Evolutionary conservation across 2,113 vertebrate genomes (phyloP).

Genomic region (Pelecanoides urinatrix): DNA sequence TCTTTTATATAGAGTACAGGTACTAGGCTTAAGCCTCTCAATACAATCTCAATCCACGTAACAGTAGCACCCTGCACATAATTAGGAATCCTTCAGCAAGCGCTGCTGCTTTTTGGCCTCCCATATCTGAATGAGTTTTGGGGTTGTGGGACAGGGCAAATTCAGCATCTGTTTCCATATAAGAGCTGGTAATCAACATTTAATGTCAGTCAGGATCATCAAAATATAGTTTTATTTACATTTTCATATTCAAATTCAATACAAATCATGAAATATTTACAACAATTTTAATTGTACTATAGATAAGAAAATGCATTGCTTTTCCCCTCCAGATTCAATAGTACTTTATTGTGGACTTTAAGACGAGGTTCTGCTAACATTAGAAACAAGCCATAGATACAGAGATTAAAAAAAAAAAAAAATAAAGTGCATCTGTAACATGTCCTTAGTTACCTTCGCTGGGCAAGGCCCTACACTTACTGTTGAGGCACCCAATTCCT

Average conservation of each 20-base stretch:
- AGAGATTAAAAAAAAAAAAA: constrained; percentile 67
- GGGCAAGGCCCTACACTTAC: constrained; percentile 60
- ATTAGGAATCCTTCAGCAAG: neutral
- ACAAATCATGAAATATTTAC: constrained; percentile 80
- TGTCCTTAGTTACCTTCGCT: constrained; percentile 62
- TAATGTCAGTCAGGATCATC: constrained; percentile 32
- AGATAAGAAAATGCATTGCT: constrained; percentile 62
- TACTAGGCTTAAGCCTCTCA: neutral
- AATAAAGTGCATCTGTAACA: constrained; percentile 80
- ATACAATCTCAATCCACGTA: neutral
- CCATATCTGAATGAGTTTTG: neutral
- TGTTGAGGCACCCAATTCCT: constrained; percentile 59
- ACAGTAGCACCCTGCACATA: neutral
- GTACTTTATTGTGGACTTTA: constrained; percentile 41
- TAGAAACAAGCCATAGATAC: constrained; percentile 63
- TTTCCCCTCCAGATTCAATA: constrained; percentile 55
- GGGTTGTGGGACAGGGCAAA: neutral
- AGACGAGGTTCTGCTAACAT: constrained; percentile 52
- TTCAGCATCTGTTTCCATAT: neutral
- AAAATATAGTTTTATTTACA: constrained; percentile 82
- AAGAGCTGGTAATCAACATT: neutral
- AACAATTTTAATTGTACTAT: constrained; percentile 60
- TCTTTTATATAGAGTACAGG: neutral
- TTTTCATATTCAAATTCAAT: constrained; percentile 76
- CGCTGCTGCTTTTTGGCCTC: neutral